A percentile compares a stretch with the other conserved stretches of the same genome.
These are phyloP conservation scores for Sinosuthora webbiana DNA, from an alignment of 2,113 vertebrate species.

Conservation along the genomic window DNA sequence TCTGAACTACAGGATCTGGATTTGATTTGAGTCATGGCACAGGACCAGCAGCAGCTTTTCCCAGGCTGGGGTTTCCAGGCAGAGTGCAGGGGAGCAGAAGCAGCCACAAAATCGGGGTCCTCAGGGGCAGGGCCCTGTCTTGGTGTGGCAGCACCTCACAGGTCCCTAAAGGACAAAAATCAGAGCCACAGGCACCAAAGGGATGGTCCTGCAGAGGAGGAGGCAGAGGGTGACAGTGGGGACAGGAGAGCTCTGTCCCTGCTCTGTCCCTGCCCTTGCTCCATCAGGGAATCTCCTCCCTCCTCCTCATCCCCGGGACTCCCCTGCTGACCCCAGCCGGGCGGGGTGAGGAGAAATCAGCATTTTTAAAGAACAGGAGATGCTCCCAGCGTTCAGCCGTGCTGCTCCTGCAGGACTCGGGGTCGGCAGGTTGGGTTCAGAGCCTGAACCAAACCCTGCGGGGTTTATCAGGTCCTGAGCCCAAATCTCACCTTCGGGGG, in stretches of 20 bases:
- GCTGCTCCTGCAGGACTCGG: rapidly evolving
- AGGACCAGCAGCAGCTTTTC: neutral
- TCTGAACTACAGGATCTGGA: neutral
- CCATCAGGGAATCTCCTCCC: neutral
- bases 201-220: neutral
- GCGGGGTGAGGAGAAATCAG: neutral
- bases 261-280: rapidly evolving
- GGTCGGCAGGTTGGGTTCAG: neutral
- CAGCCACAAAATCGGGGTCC: neutral
- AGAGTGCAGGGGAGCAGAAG: neutral
- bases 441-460: rapidly evolving
- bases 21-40: neutral
- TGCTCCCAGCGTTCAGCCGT: rapidly evolving
- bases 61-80: neutral
- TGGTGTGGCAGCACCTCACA: neutral
- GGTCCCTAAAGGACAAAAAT: neutral
- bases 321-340: neutral
- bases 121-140: neutral
- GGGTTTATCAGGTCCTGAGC: neutral
- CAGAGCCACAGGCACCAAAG: neutral
- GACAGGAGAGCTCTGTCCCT: neutral
- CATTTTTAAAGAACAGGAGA: neutral
- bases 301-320: neutral
- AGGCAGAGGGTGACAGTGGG: neutral
- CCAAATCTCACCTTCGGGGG: neutral